Conservation (phyloP, 2,888 invertebrate species). For the Synergus laeviventris region DNA sequence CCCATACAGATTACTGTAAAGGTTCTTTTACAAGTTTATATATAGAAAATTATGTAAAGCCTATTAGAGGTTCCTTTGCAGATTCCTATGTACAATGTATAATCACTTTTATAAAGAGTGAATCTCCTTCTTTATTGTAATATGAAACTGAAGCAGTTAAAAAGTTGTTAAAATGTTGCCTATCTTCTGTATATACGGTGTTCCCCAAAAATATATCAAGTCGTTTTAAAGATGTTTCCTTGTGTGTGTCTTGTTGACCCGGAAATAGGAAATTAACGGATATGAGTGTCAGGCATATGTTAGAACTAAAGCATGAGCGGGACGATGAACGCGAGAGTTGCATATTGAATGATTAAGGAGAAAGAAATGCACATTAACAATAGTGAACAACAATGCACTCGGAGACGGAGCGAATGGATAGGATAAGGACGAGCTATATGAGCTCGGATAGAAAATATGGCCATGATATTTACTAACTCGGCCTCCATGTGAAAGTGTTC, state of each 20-base stretch:
- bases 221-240: too few relatives aligned
- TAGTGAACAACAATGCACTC: constrained; percentile 44
- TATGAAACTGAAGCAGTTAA: too few relatives aligned
- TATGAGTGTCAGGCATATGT: background rate
- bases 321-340: background rate
- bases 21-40: too few relatives aligned
- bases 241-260: background rate
- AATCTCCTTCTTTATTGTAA: too few relatives aligned
- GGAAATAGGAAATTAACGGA: constrained; percentile 4
- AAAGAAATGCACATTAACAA: constrained; percentile 13
- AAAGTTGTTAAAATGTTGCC: too few relatives aligned
- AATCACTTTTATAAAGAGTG: too few relatives aligned
- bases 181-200: too few relatives aligned
- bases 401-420: constrained; percentile 48
- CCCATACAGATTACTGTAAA: too few relatives aligned
- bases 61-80: too few relatives aligned
- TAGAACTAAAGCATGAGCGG: background rate
- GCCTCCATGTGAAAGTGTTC: constrained; percentile 72
- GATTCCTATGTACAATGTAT: too few relatives aligned
- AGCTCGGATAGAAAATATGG: constrained; percentile 65
- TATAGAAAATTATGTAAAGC: too few relatives aligned
- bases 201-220: too few relatives aligned
- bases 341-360: constrained; percentile 8
- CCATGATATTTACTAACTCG: constrained; percentile 73
- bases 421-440: constrained; percentile 49